Evolutionary conservation across 2,113 vertebrate species (phyloP), one percentile per base, ranked within the genome.

Genomic region (Parus major): DNA sequence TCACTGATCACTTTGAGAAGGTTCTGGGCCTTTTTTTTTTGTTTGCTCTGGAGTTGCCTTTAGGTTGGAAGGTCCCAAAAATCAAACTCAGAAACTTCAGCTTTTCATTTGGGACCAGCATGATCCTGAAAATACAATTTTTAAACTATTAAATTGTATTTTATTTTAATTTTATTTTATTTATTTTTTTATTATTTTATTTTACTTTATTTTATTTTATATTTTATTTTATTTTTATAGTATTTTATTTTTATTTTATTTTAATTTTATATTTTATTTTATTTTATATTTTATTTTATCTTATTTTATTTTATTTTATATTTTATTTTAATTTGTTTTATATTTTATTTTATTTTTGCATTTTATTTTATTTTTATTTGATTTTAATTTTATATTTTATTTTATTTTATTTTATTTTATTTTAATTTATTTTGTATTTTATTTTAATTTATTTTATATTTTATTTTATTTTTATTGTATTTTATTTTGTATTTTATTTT

Each of bases 1-100:
- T 33, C 0, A 0, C 28, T 5, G 7, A 15, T 64, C 27, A 3
- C 28, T 39, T 47, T 33, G 82, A 65, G 50, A 60, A 63, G 11
- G 2, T 19, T 82, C 29, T 65, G 60, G 17, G 35, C 4, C 35
- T 61, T 80, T 50, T 23, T 28, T 33, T 65, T 71, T 56, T n/a
- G n/a, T n/a, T 21, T 23, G 2, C 20, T 35, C 49, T 52, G 13
- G 29, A 42, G 18, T 28, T 70, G 18, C 33, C 35, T 87, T 57
- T 46, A 21, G 23, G 16, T 63, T 50, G 23, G 66, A 50, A 27
- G 35, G 8, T 66, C 27, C 56, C 36, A 42, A 66, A 91, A 64
- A 6, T 44, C 15, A 27, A 27, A 33, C 49, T 17, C 23, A 7
- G 29, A 63, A 49, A n/a, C 9, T 12, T 50, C 70, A 63, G 35